Percentiles rank a stretch among this genome's conserved stretches.
Conservation (phyloP, 2,113 vertebrate species). For the Aleadryas rufinucha region DNA sequence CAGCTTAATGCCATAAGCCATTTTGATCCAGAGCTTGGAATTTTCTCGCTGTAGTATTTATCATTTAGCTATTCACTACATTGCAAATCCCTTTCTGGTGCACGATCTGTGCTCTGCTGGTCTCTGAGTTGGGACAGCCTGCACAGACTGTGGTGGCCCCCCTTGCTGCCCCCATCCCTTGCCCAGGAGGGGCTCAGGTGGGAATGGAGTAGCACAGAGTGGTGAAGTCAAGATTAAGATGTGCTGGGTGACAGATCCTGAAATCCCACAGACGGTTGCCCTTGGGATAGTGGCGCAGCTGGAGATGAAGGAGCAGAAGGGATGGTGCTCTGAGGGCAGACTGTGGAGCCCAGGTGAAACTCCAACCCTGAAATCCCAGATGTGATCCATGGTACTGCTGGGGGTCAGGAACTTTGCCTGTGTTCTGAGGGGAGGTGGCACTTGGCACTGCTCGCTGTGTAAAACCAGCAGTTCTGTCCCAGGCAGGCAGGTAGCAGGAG, state of each 20-base stretch:
- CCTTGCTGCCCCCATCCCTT: background rate
- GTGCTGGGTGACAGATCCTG: background rate
- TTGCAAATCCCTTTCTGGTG: background rate
- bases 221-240: background rate
- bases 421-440: background rate
- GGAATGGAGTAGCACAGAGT: background rate
- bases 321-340: background rate
- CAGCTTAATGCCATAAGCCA: background rate
- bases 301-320: background rate
- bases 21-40: background rate
- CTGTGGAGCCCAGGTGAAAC: background rate
- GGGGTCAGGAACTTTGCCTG: background rate
- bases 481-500: background rate
- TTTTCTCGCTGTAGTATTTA: background rate
- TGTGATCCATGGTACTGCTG: background rate
- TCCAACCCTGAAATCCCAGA: background rate
- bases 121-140: background rate
- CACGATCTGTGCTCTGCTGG: background rate
- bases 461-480: background rate
- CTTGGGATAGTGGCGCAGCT: fast-evolving
- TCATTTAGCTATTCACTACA: background rate
- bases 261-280: background rate
- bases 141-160: fast-evolving
- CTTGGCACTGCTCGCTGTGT: background rate
- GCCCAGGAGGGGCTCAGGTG: background rate